Evolutionary conservation across 2,797 vertebrate species (phyloP).

Genomic region (Tangara arthus): DNA sequence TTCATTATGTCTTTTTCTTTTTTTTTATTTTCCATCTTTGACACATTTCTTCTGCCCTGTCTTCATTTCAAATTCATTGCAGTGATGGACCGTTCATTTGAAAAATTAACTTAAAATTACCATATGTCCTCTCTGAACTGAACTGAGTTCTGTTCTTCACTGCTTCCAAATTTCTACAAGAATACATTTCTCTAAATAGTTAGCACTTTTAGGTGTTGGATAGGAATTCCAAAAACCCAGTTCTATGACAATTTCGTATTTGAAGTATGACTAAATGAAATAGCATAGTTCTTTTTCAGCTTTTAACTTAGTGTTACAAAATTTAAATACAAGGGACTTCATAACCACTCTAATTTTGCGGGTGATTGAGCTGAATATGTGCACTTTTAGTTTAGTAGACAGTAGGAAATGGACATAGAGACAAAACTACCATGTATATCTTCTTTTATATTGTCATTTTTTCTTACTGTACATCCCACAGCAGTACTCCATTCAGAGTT

Average conservation of each 20-base stretch:
- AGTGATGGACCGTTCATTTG: neutral
- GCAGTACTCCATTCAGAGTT: neutral
- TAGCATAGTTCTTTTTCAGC: neutral
- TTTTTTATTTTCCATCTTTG: neutral
- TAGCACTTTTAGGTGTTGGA: neutral
- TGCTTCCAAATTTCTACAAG: neutral
- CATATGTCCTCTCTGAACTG: neutral
- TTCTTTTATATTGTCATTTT: neutral
- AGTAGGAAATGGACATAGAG: too few relatives aligned
- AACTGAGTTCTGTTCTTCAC: neutral
- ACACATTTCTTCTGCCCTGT: neutral
- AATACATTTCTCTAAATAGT: neutral
- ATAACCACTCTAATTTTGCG: neutral
- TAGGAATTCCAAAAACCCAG: fast-evolving
- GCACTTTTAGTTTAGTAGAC: neutral
- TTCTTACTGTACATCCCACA: neutral
- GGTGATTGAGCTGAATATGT: neutral
- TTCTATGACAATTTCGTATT: neutral
- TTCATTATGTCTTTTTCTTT: neutral
- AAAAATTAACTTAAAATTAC: neutral
- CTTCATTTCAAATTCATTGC: neutral
- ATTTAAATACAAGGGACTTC: neutral
- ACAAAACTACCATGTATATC: fast-evolving
- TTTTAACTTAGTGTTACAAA: neutral
- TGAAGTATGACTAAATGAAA: neutral